Evolutionary conservation across 1,140 invertebrate genomes (phyloP).

Genomic region (Eupeodes corollae): DNA sequence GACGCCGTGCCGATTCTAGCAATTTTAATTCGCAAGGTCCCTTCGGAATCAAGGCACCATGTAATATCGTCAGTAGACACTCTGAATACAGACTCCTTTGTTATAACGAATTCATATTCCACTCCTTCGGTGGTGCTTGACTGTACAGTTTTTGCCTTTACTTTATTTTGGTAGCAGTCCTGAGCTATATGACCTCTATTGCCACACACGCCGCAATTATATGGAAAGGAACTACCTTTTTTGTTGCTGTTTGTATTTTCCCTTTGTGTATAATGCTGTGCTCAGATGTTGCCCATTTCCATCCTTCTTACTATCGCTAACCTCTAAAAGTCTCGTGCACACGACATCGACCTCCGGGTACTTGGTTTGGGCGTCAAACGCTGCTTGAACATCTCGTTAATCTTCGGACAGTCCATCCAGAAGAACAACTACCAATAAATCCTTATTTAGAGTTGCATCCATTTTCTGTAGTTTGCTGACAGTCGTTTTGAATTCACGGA

Average conservation of each 20-base stretch:
- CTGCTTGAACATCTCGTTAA: constrained; percentile 1
- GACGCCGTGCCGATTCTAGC: background rate
- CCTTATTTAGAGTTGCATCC: background rate
- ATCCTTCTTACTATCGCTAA: background rate
- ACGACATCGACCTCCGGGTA: background rate
- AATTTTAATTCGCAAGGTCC: background rate
- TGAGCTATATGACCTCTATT: too few relatives aligned
- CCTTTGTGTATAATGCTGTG: background rate
- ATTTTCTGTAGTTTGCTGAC: constrained; percentile 2
- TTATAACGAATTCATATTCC: too few relatives aligned
- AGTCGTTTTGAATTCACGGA: background rate
- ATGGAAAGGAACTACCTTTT: background rate
- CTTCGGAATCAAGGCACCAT: background rate
- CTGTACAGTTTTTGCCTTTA: too few relatives aligned
- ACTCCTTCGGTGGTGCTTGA: too few relatives aligned
- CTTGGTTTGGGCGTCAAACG: background rate
- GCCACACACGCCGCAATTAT: too few relatives aligned
- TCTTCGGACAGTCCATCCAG: constrained; percentile 1
- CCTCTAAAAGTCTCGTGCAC: constrained; percentile 1
- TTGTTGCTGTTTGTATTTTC: background rate
- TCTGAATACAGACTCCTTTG: too few relatives aligned
- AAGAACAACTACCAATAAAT: constrained; percentile 2
- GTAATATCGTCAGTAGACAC: too few relatives aligned
- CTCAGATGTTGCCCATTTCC: too few relatives aligned
- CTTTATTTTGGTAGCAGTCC: too few relatives aligned